A percentile compares a stretch with the other conserved stretches of the same genome.
phyloP scores from a whole-genome alignment of 2,888 invertebrate genomes.

The Euplexia lucipara region DNA sequence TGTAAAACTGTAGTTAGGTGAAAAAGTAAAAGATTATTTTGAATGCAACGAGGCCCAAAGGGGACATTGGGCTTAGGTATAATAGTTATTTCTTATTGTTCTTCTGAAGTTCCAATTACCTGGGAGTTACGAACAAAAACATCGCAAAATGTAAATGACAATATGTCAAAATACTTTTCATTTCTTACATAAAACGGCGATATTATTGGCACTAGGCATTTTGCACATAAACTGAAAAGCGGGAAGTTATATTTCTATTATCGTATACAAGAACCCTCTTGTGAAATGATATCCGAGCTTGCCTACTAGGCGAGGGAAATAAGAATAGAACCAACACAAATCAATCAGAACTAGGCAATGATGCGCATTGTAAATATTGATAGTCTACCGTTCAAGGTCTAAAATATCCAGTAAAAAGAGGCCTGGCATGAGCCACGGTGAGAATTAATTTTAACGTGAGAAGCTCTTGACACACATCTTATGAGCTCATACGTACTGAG shows the following conservation, averaged over 20 bases:
- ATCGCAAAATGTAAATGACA: no score
- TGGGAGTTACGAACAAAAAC: no score
- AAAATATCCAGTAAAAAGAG: conserved; percentile 2
- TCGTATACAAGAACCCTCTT: neutral
- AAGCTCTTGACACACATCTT: conserved; percentile 68
- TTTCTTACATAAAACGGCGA: no score
- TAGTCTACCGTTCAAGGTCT: neutral
- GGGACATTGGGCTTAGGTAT: no score
- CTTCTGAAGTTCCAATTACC: no score
- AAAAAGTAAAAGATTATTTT: no score
- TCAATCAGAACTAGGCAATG: neutral
- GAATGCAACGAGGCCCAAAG: no score
- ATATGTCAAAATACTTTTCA: no score
- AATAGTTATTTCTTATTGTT: no score
- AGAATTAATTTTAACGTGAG: conserved; percentile 69
- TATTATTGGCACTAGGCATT: neutral
- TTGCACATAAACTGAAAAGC: conserved; percentile 19
- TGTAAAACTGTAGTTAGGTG: no score
- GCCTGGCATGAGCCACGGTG: conserved; percentile 63
- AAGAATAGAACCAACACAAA: conserved; percentile 7
- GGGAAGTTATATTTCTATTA: neutral
- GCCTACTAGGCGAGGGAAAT: neutral
- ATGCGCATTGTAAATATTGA: neutral
- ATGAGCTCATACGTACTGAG: conserved; percentile 54
- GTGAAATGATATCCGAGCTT: conserved; percentile 10